Conservation (phyloP, 2,888 invertebrate species). For the Scotopteryx bipunctaria region DNA sequence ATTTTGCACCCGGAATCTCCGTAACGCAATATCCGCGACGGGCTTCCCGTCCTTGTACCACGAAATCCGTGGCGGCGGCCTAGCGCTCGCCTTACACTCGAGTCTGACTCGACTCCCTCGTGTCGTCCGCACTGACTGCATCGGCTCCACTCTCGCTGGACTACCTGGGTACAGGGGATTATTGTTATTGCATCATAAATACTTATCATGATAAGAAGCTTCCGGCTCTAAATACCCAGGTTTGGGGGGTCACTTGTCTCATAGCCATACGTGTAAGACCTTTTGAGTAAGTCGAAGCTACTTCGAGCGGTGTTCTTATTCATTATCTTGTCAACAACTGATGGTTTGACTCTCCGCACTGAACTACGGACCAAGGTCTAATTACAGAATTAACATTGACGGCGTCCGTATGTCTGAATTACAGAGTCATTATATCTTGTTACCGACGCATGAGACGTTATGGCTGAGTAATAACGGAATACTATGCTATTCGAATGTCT, state of each 20-base stretch:
- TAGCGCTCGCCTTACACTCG: slow-evolving; percentile 89
- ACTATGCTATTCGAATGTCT: slow-evolving; percentile 13
- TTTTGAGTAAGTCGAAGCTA: too few relatives aligned
- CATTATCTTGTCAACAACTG: not conserved
- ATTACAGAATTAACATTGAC: slow-evolving; percentile 19
- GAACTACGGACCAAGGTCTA: slow-evolving; percentile 6
- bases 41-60: slow-evolving; percentile 91
- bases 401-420: slow-evolving; percentile 17
- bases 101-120: slow-evolving; percentile 85
- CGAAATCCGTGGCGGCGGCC: slow-evolving; percentile 91
- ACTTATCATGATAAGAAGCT: not conserved
- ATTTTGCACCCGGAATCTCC: slow-evolving; percentile 84
- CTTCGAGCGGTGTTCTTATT: not conserved
- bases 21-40: slow-evolving; percentile 84
- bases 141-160: slow-evolving; percentile 72
- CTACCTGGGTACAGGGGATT: slow-evolving; percentile 58
- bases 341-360: not conserved
- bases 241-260: too few relatives aligned
- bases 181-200: slow-evolving; percentile 6
- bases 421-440: slow-evolving; percentile 12
- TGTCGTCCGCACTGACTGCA: slow-evolving; percentile 69
- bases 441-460: slow-evolving; percentile 11
- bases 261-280: too few relatives aligned
- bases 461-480: slow-evolving; percentile 7
- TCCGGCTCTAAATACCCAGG: too few relatives aligned